Evolutionary conservation across 2,113 vertebrate species (phyloP), one percentile per base, ranked within the genome.

Genomic region (Eolophus roseicapilla): DNA sequence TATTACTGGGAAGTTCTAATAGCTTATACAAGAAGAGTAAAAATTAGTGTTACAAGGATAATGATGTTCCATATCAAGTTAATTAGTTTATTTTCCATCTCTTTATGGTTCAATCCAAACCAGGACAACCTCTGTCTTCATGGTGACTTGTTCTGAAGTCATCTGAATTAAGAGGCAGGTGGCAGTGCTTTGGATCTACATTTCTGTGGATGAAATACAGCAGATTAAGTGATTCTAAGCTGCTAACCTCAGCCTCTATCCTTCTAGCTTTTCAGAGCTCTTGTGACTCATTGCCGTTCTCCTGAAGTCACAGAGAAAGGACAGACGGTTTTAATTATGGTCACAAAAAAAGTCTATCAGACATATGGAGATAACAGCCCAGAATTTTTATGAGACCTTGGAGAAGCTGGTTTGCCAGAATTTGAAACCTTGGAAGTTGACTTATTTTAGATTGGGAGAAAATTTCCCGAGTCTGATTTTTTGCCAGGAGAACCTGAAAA

Each of bases 281-380:
- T 91, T 87, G 68, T 95, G 93, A 94, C 96, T 97, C 96, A 96
- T 97, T 97, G 92, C 90, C 90, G 97, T 96, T 97, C 97, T 97
- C 92, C 94, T 93, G 93, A 96, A 96, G 87, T 95, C 80, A 81
- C 89, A 71, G 70, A 57, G 87, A 94, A 96, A 93, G 95, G 94
- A 97, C 93, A 94, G 94, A 92, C 71, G 21, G 89, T 96, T 97
- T 97, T 96, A 96, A 97, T 96, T 97, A 95, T 0, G 11, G 93
- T 82, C 76, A 96, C 92, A 82, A 95, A 90, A 91, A 93, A 91
- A 73, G 57, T 71, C 90, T 92, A 95, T 96, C 93, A 76, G 84
- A 92, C 94, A 92, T 96, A 95, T 68, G 87, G 92, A 95, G 97
- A 95, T 96, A 97, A 95, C 79, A 94, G 95, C 68, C 60, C 70